Conservation (phyloP, 2,888 invertebrate species). For the Drosophila pseudotakahashii region DNA sequence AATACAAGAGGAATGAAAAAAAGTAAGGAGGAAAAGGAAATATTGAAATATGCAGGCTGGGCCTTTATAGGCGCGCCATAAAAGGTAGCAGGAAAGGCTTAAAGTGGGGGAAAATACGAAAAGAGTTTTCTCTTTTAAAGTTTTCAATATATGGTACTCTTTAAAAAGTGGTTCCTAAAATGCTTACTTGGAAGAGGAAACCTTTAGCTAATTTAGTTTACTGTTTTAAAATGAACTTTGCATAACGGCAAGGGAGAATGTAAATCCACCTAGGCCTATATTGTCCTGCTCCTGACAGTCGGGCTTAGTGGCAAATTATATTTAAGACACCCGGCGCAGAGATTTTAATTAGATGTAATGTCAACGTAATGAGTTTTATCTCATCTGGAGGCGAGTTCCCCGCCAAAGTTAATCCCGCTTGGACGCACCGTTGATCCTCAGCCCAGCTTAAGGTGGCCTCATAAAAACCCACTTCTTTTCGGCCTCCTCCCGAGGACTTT, state of each 20-base stretch:
- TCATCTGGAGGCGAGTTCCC: slow-evolving; percentile 6
- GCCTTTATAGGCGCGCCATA: slow-evolving; percentile 15
- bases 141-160: too few relatives aligned
- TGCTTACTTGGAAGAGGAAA: background rate
- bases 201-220: background rate
- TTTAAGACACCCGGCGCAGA: slow-evolving; percentile 46
- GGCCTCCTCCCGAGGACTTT: background rate
- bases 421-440: slow-evolving; percentile 22
- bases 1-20: slow-evolving; percentile 21
- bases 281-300: slow-evolving; percentile 14
- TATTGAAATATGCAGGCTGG: slow-evolving; percentile 38
- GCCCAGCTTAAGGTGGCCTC: background rate
- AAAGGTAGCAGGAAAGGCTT: slow-evolving; percentile 10
- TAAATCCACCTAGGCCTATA: background rate
- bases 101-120: background rate
- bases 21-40: slow-evolving; percentile 11
- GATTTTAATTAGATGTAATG: slow-evolving; percentile 73
- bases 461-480: background rate
- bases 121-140: background rate
- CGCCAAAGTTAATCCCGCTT: slow-evolving; percentile 17
- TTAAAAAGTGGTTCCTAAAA: background rate
- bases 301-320: slow-evolving; percentile 54
- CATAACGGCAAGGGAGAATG: background rate
- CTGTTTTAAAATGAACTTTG: background rate
- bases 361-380: slow-evolving; percentile 62